These are phyloP conservation scores for Noturus placidus DNA, from an alignment of 2,113 vertebrate genomes.

Conservation along the genomic window DNA sequence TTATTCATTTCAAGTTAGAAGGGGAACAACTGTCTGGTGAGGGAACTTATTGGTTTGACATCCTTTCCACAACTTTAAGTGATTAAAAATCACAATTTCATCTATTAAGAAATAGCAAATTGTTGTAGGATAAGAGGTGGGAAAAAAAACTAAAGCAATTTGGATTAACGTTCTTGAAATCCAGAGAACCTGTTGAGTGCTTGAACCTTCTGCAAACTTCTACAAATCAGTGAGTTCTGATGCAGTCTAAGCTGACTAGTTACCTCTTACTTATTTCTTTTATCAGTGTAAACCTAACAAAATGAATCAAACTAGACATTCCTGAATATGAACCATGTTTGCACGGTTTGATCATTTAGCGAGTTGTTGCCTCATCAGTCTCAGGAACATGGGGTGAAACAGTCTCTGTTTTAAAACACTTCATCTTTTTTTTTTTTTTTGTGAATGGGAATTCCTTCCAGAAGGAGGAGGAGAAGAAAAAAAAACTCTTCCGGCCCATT, in stretches of 20 bases:
- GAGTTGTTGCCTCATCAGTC: slow-evolving; percentile 34
- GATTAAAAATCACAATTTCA: neutral
- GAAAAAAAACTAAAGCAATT: neutral
- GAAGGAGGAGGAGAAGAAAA: slow-evolving; percentile 24
- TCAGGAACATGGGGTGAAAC: slow-evolving; percentile 19
- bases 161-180: neutral
- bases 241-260: neutral
- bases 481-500: slow-evolving; percentile 46
- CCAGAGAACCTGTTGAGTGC: neutral
- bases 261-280: neutral
- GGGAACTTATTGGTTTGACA: neutral
- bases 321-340: neutral
- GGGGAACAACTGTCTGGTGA: neutral
- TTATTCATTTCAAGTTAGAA: neutral
- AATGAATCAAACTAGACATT: neutral
- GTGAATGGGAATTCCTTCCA: slow-evolving; percentile 58
- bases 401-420: slow-evolving; percentile 42
- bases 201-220: neutral
- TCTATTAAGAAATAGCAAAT: neutral
- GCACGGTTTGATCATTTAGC: neutral
- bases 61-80: neutral
- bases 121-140: neutral
- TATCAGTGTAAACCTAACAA: neutral
- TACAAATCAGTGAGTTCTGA: neutral
- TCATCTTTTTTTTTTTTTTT: slow-evolving; percentile 52